Conservation (phyloP, 2,888 invertebrate genomes). For the Zeuzera pyrina region DNA sequence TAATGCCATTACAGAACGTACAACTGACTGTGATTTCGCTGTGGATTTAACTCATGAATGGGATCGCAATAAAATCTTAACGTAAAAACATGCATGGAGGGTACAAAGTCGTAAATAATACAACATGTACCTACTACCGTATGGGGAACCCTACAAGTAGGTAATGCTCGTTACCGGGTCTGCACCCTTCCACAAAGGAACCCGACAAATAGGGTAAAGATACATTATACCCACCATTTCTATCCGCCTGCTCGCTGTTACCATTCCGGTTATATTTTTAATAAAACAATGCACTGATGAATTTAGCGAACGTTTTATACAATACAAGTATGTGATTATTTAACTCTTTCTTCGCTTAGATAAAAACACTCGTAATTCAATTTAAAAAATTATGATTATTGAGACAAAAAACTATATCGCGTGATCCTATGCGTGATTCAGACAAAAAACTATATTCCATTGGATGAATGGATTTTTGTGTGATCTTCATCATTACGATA, state of each 20-base stretch:
- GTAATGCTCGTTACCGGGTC: slow-evolving; percentile 60
- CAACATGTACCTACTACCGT: slow-evolving; percentile 56
- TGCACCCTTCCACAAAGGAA: slow-evolving; percentile 58
- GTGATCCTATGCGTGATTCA: too few species aligned
- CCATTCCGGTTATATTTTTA: slow-evolving; percentile 35
- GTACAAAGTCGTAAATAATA: slow-evolving; percentile 68
- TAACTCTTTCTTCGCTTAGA: too few species aligned
- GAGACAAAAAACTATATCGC: too few species aligned
- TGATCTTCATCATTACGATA: too few species aligned
- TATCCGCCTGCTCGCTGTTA: slow-evolving; percentile 41
- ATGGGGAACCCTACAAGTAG: slow-evolving; percentile 49
- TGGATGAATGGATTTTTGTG: too few species aligned
- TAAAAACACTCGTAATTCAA: too few species aligned
- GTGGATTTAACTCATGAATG: slow-evolving; percentile 60
- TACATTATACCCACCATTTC: slow-evolving; percentile 58
- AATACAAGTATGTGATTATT: too few species aligned
- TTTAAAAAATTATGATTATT: too few species aligned
- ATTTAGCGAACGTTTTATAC: slow-evolving; percentile 19
- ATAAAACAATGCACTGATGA: slow-evolving; percentile 25
- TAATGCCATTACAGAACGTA: slow-evolving; percentile 1
- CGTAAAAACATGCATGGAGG: slow-evolving; percentile 66
- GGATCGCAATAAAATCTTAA: slow-evolving; percentile 67
- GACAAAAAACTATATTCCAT: too few species aligned
- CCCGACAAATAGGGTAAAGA: slow-evolving; percentile 52
- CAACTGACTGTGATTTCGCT: slow-evolving; percentile 35